Conservation (phyloP, 1,140 invertebrate species). For the Andricus grossulariae region DNA sequence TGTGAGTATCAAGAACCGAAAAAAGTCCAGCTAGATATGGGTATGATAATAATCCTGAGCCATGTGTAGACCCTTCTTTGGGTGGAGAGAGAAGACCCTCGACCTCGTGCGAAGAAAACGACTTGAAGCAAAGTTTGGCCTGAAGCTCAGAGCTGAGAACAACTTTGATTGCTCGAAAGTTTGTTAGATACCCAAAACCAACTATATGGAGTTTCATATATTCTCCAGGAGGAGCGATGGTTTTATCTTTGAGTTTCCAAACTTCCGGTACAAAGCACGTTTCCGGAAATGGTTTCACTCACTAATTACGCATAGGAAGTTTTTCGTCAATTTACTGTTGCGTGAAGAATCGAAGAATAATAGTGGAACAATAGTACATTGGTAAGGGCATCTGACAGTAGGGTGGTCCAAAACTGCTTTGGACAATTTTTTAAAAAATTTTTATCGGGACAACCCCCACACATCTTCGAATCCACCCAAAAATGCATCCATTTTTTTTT, state of each 20-base stretch:
- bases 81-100: not conserved
- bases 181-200: constrained; percentile 1
- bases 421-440: no score
- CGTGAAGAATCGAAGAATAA: no score
- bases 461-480: no score
- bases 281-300: not conserved
- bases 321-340: no score
- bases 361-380: no score
- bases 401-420: no score
- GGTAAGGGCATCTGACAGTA: no score
- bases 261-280: not conserved
- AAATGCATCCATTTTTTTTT: no score
- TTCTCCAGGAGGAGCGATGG: not conserved
- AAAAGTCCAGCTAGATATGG: not conserved
- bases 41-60: not conserved
- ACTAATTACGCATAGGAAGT: not conserved
- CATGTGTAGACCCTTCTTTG: no score
- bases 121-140: not conserved
- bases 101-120: constrained; percentile 16
- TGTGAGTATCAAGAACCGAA: not conserved
- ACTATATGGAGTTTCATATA: not conserved
- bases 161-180: constrained; percentile 22
- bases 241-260: not conserved
- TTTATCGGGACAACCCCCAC: no score
- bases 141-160: constrained; percentile 2